Conservation (phyloP, 1,140 invertebrate genomes). For the Rhopalosiphum maidis region DNA sequence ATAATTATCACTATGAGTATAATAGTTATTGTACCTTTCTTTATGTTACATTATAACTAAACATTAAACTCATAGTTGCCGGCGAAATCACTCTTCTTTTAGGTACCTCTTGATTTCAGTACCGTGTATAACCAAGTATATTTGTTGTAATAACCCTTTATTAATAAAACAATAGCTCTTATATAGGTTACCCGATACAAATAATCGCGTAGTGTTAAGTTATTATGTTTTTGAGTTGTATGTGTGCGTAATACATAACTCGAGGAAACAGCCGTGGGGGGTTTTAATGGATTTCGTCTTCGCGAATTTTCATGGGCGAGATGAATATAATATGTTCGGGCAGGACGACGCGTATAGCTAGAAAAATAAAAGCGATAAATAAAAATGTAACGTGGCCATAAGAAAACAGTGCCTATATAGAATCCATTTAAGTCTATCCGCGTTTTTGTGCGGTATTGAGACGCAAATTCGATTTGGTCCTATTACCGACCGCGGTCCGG, state of each 20-base stretch:
- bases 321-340: not conserved
- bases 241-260: not conserved
- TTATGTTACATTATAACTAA: not conserved
- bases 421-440: conserved; percentile 7
- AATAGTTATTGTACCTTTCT: not conserved
- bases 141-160: conserved; percentile 1
- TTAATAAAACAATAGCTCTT: not conserved
- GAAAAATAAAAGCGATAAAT: conserved; percentile 37
- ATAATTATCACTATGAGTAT: not conserved
- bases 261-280: not conserved
- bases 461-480: conserved; percentile 45
- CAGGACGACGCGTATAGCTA: not conserved
- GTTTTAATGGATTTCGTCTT: conserved; percentile 39
- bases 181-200: not conserved
- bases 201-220: not conserved
- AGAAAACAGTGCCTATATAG: not conserved
- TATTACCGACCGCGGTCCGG: conserved; percentile 26
- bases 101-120: not conserved
- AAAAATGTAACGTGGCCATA: conserved; percentile 23
- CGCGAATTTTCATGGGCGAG: no score
- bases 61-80: not conserved
- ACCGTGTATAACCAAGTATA: not conserved
- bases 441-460: not conserved
- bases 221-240: not conserved
- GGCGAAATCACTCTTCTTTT: not conserved